Evolutionary conservation across 2,888 invertebrate genomes (phyloP).

Genomic region (Leucania comma): DNA sequence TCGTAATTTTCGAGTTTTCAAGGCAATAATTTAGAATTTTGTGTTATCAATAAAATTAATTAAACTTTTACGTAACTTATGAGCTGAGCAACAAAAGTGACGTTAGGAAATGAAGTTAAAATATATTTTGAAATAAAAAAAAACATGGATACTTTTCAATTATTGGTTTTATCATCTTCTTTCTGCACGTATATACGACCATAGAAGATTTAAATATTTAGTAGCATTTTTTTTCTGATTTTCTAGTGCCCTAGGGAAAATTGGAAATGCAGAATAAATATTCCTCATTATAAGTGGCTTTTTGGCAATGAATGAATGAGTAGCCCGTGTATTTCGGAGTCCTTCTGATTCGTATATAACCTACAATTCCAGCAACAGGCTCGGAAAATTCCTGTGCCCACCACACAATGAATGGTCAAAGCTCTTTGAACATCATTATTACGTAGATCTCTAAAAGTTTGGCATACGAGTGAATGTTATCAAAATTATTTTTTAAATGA

Average conservation of each 20-base stretch:
- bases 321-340: neutral
- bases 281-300: constrained; percentile 31
- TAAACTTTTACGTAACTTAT: constrained; percentile 1
- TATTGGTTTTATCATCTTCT: neutral
- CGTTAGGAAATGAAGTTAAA: neutral
- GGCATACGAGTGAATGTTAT: no score
- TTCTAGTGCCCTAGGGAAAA: constrained; percentile 15
- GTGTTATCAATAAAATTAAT: constrained; percentile 35
- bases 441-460: no score
- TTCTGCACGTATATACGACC: neutral
- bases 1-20: constrained; percentile 39
- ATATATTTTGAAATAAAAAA: neutral
- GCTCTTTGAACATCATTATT: neutral
- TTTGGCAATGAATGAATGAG: constrained; percentile 19
- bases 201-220: constrained; percentile 23
- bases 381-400: neutral
- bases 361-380: neutral
- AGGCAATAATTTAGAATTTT: constrained; percentile 16
- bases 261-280: constrained; percentile 36
- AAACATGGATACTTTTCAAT: constrained; percentile 4
- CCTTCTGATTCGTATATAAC: neutral
- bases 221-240: neutral
- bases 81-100: neutral
- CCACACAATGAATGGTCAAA: neutral
- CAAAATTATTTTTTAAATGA: no score